Base-by-base conservation (phyloP, 53 echinoderm and acorn worm genomes). In the Glandiceps talaboti region DNA sequence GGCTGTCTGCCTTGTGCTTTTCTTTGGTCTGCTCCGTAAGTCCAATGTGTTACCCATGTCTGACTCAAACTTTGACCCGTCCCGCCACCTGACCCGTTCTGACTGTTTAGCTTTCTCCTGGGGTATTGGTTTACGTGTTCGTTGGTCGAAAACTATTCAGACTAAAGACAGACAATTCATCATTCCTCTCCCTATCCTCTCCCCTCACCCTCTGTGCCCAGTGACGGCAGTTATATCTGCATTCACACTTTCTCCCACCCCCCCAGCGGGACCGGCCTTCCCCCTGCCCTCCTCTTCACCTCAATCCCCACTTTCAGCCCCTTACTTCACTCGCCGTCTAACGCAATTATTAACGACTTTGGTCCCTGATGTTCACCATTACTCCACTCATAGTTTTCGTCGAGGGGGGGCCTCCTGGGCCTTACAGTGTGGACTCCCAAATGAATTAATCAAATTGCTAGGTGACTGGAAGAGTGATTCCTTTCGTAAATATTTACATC, bases 401-500 rank as follows among this genome's bases (percentile, higher is more conserved):
- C 32, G 79, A 27, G 79, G 79, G 1, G 79, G 79, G 1, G 79
- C 79, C 14, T 27, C 27, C 20, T 79, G 79, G 79, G 79, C 79
- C 6, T 26, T 79, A 1, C 32, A 79, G 27, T 32, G 32, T 20
- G 79, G 32, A 1, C 32, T 31, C 33, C 26, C 79, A n/a, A n/a
- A n/a, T n/a, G n/a, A n/a, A n/a, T n/a, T n/a, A n/a, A n/a, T n/a
- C n/a, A n/a, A n/a, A n/a, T n/a, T n/a, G n/a, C n/a, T n/a, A n/a
- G n/a, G n/a, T n/a, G n/a, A n/a, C n/a, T n/a, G n/a, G n/a, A n/a
- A n/a, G n/a, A n/a, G n/a, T 89, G n/a, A n/a, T n/a, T n/a, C n/a
- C n/a, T n/a, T n/a, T n/a, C n/a, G n/a, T n/a, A n/a, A n/a, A n/a
- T n/a, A n/a, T n/a, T n/a, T n/a, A n/a, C n/a, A n/a, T n/a, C n/a